phyloP scores from a whole-genome alignment of 2,113 vertebrate genomes.

The Trogon melanurus region DNA sequence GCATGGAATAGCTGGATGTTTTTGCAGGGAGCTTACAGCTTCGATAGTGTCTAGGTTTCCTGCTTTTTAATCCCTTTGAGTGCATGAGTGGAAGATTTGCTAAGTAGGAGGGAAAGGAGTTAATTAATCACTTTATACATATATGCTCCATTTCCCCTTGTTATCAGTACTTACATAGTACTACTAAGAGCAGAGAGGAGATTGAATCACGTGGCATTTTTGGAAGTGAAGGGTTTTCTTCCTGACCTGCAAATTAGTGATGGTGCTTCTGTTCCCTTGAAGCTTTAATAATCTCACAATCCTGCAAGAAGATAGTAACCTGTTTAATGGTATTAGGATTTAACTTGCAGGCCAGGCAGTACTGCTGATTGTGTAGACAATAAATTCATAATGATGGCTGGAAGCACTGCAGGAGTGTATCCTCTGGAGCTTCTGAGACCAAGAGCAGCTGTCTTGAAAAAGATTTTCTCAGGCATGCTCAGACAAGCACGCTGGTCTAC shows the following conservation, averaged over 20 bases:
- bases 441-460: background rate
- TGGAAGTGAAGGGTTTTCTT: background rate
- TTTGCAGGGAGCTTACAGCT: background rate
- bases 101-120: background rate
- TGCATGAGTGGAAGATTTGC: background rate
- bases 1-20: background rate
- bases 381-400: background rate
- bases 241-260: background rate
- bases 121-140: rapidly evolving
- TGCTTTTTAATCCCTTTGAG: background rate
- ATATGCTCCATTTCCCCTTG: background rate
- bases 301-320: background rate
- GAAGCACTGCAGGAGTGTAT: background rate
- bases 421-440: background rate
- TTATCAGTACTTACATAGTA: rapidly evolving
- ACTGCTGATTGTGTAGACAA: background rate
- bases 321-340: background rate
- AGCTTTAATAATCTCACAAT: background rate
- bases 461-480: background rate
- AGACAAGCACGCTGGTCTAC: background rate
- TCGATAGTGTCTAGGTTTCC: background rate
- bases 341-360: background rate
- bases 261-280: background rate
- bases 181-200: background rate
- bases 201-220: rapidly evolving